Base-by-base conservation (phyloP, 2,888 invertebrate species). In the Monopis laevigella region DNA sequence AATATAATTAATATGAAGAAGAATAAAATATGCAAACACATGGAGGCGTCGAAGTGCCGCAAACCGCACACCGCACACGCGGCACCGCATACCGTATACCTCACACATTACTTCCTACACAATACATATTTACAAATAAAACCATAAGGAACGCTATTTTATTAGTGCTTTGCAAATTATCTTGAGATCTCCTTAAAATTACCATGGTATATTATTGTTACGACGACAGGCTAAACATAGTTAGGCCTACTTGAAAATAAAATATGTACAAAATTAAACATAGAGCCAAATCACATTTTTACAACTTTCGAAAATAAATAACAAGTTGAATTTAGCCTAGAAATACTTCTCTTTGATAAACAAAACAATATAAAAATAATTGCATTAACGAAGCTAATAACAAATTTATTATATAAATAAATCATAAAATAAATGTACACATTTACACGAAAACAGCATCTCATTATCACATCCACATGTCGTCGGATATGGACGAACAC, bases 311-410 rank as follows among this genome's bases (percentile, higher is more conserved):
- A 63, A 74, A 78, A 78, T 78, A 80, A 80, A 78, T 78, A 80
- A 80, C 78, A 80, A 45, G 75, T 73, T 61, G 71, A 78, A 75
- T 78, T 75, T 77, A 78, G 77, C 71, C 77, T 78, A 78, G 34
- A 67, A 77, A 77, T 75, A 74, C 74, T 75, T 74, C 65, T 68
- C 62, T 71, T 75, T 68, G 65, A 77, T 74, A 75, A 73, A 77
- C 71, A 42, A 78, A 80, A 78, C 77, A 78, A 77, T 77, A 77
- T n/a, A 77, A 77, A 74, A 77, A 77, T 77, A 78, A 75, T 80
- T 74, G 78, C 74, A 78, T 80, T 75, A 78, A 78, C 78, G 77
- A 77, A 78, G 78, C 78, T 75, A 75, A 75, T 78, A 80, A 78
- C 78, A 80, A 78, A 75, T 77, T 73, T 72, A n/a, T n/a, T 73